Evolutionary conservation across 1,140 invertebrate genomes (phyloP), one percentile per base, ranked within the genome.

Genomic region (Drosophila repleta): DNA sequence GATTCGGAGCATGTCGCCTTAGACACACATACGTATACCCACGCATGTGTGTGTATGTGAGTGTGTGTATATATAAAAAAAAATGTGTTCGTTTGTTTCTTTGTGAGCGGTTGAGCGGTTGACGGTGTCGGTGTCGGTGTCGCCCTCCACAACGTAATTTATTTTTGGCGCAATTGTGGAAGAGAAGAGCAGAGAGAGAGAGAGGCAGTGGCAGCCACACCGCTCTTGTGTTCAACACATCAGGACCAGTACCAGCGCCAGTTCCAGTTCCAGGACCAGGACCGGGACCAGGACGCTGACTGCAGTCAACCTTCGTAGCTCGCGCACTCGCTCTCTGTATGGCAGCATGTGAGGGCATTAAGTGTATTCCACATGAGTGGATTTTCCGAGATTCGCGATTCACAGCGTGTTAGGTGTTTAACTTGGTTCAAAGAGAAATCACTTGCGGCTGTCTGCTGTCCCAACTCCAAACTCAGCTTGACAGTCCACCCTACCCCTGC

Each of bases 321-420:
- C 8, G 7, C 29, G 8, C 29, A 29, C 29, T 29, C 29, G 1
- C 41, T 6, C 37, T 26, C 41, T 26, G 18, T 37, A 10, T 48
- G 67, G 61, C 26, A 68, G n/a, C 57, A 73, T 77, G 67, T 75
- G 67, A 49, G 70, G 60, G 69, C 43, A 76, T 76, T 73, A 76
- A 79, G 76, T 79, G 76, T 65, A 65, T 79, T 79, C 69, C 69
- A 76, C 76, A 76, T 79, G 76, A 76, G 76, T 79, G 76, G 76
- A 74, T 79, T 78, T 79, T 49, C 76, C 63, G 74, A 76, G 76
- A 79, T 79, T 76, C 74, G 64, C 74, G 76, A 64, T 76, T 79
- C 71, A 79, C 76, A 74, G 68, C 68, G 74, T 76, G 76, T 79
- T 79, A 79, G 71, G 64, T 76, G 76, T 79, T 79, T 76, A 79